Conservation (phyloP, 2,113 vertebrate species). For the Rissa tridactyla region DNA sequence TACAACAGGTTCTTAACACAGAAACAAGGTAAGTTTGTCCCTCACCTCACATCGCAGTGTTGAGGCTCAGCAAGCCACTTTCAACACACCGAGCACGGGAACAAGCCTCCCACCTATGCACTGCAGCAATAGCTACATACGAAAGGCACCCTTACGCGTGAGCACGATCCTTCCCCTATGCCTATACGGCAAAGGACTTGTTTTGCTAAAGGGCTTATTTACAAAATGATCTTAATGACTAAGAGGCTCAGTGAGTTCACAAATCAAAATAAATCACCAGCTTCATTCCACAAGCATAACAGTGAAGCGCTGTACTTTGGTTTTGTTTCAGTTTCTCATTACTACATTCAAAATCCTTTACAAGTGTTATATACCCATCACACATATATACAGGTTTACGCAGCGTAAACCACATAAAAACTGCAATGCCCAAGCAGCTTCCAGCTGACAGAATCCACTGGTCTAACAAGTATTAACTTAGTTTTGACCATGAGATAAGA, state of each 20-base stretch:
- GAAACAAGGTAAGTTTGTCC: background rate
- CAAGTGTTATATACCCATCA: rapidly evolving
- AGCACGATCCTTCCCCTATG: background rate
- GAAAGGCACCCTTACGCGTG: background rate
- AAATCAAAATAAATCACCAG: constrained; percentile 27
- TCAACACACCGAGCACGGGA: background rate
- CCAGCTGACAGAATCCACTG: background rate
- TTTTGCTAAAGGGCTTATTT: background rate
- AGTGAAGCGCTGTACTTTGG: background rate
- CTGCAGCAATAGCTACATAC: background rate
- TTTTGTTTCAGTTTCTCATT: constrained; percentile 19
- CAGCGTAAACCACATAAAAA: background rate
- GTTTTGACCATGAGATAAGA: background rate
- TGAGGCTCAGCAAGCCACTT: background rate
- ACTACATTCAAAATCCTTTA: background rate
- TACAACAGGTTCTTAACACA: background rate
- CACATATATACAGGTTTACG: background rate
- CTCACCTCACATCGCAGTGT: rapidly evolving
- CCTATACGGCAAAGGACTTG: background rate
- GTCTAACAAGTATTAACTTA: background rate
- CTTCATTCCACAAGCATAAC: background rate
- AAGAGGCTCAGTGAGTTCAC: constrained; percentile 2
- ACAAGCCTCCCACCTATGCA: background rate
- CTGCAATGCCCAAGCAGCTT: background rate
- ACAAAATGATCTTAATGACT: background rate